Conservation (phyloP, 2,113 vertebrate species). For the Callorhinus ursinus region DNA sequence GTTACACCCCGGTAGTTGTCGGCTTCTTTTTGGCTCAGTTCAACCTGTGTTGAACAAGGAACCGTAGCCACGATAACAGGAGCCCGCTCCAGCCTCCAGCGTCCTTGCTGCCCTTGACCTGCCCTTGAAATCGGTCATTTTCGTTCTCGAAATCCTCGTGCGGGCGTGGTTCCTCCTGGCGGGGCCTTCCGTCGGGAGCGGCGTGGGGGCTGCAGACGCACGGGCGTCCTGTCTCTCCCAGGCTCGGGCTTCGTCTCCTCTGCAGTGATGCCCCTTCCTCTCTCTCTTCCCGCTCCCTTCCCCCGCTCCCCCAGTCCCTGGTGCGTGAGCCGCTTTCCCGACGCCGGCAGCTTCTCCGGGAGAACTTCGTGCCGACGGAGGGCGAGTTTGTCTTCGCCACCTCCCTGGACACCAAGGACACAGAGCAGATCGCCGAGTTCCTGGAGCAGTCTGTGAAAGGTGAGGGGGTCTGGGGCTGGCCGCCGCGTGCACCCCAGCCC, state of each 20-base stretch:
- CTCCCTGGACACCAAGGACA: constrained; percentile 89
- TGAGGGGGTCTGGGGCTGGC: constrained; percentile 16
- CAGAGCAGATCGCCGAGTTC: constrained; percentile 92
- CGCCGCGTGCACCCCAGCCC: accelerated
- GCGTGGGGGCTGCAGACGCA: accelerated
- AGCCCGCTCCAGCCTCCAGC: background rate
- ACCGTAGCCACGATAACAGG: background rate
- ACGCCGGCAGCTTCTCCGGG: constrained; percentile 89
- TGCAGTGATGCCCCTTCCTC: accelerated
- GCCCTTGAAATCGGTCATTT: background rate
- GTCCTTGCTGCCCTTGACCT: background rate
- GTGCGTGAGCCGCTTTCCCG: constrained; percentile 89
- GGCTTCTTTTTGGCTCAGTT: background rate
- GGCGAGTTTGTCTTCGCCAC: constrained; percentile 94
- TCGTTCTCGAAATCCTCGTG: accelerated
- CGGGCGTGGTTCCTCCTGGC: accelerated
- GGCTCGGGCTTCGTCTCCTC: background rate
- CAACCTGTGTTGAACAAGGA: background rate
- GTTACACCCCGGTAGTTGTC: accelerated
- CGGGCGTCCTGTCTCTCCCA: accelerated
- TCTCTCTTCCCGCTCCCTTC: background rate
- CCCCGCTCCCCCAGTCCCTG: constrained; percentile 85
- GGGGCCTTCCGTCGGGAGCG: background rate
- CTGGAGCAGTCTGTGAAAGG: constrained; percentile 94
- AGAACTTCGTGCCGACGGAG: constrained; percentile 91